phyloP scores from a whole-genome alignment of 2,797 vertebrate species.

The Buphagus erythrorhynchus region DNA sequence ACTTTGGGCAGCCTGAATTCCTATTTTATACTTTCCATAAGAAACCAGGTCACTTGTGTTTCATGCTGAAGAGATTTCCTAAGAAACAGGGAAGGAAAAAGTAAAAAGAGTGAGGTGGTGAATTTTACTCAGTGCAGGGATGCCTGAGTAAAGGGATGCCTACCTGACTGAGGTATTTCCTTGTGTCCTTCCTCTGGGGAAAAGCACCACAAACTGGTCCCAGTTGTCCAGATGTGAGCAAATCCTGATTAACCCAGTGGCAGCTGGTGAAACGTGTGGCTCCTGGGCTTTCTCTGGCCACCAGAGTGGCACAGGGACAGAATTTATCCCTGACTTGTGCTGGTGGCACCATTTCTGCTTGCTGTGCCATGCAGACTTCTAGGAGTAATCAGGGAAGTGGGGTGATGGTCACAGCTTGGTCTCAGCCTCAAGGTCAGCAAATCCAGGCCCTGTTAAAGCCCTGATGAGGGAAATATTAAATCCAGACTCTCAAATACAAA shows the following conservation, averaged over 20 bases:
- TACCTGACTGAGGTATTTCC: accelerated
- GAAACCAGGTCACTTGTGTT: background rate
- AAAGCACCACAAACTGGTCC: background rate
- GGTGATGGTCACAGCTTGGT: background rate
- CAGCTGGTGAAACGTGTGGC: background rate
- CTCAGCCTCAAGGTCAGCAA: background rate
- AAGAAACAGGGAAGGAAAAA: background rate
- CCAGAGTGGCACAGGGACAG: background rate
- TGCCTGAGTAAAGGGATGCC: background rate
- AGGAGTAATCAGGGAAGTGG: background rate
- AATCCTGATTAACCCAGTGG: background rate
- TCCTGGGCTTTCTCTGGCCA: background rate
- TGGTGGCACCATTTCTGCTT: background rate
- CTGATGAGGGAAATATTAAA: background rate
- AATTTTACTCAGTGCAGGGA: no score
- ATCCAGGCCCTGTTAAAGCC: background rate
- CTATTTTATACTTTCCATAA: background rate
- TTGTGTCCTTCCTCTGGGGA: background rate
- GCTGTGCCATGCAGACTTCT: background rate
- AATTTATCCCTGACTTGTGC: background rate
- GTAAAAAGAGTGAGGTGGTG: accelerated
- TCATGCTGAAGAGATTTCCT: background rate
- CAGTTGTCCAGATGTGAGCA: background rate
- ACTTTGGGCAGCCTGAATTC: background rate
- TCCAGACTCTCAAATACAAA: background rate